A percentile compares a stretch with the other conserved stretches of the same genome.
Evolutionary conservation across 2,888 invertebrate species (phyloP).

Genomic region (Himalopsyche japonica): DNA sequence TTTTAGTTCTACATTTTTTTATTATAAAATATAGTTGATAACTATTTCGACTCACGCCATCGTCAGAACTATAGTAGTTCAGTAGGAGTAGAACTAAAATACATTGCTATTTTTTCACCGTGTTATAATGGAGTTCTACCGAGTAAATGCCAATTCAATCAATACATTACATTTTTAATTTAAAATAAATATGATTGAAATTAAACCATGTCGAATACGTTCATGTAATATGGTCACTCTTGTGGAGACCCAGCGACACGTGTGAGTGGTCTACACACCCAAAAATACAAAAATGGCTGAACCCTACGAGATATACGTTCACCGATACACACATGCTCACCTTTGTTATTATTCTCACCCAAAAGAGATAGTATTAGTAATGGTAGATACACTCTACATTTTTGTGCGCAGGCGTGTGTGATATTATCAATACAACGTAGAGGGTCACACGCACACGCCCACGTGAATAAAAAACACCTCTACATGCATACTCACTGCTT

Average conservation of each 20-base stretch:
- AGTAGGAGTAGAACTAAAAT: too few relatives aligned
- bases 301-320: slow-evolving; percentile 4
- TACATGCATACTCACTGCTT: slow-evolving; percentile 20
- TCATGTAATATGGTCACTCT: background rate
- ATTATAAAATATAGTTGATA: too few relatives aligned
- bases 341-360: slow-evolving; percentile 19
- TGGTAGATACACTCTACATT: slow-evolving; percentile 2
- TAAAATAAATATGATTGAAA: too few relatives aligned
- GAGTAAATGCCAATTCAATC: too few relatives aligned
- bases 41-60: too few relatives aligned
- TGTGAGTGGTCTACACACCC: slow-evolving; percentile 17
- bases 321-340: slow-evolving; percentile 15
- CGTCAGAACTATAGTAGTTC: too few relatives aligned
- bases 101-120: too few relatives aligned
- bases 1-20: too few relatives aligned
- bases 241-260: background rate
- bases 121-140: too few relatives aligned
- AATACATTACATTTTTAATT: too few relatives aligned
- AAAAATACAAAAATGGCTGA: slow-evolving; percentile 15
- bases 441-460: slow-evolving; percentile 33
- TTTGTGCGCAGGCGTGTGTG: slow-evolving; percentile 36
- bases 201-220: too few relatives aligned
- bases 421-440: slow-evolving; percentile 38
- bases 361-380: slow-evolving; percentile 19
- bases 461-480: slow-evolving; percentile 23